phyloP scores from a whole-genome alignment of 2,797 vertebrate genomes.

The Huso huso region DNA sequence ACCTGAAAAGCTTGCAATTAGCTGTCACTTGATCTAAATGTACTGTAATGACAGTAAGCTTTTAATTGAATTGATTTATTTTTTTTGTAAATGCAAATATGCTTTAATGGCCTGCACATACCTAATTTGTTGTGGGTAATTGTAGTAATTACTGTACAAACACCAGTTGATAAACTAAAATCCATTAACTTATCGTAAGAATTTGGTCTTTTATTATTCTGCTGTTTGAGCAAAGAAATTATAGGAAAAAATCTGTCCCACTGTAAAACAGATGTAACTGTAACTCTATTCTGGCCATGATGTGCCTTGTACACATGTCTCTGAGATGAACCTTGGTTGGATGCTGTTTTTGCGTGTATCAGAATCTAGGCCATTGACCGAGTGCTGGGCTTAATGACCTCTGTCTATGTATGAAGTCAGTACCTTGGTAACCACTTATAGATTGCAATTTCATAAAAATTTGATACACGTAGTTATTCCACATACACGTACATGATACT shows the following conservation, averaged over 20 bases:
- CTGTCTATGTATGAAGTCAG: too few relatives aligned
- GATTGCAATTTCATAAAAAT: too few relatives aligned
- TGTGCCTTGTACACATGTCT: too few relatives aligned
- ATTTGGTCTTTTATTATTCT: conserved; percentile 56
- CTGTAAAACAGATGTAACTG: too few relatives aligned
- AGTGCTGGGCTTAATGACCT: too few relatives aligned
- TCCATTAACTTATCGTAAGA: conserved; percentile 71
- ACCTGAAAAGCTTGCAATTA: conserved; percentile 47
- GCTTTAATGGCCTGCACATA: conserved; percentile 59
- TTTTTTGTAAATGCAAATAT: conserved; percentile 42
- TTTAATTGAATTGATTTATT: conserved; percentile 22
- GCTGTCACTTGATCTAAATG: conserved; percentile 36
- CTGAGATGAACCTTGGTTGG: too few relatives aligned
- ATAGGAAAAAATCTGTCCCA: conserved; percentile 26
- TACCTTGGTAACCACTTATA: too few relatives aligned
- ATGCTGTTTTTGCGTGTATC: too few relatives aligned
- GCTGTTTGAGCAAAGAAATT: conserved; percentile 49
- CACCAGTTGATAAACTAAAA: conserved; percentile 50
- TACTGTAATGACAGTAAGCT: conserved; percentile 15
- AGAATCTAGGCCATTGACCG: too few relatives aligned
- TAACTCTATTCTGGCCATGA: too few relatives aligned
- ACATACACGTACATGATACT: too few relatives aligned
- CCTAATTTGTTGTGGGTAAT: conserved; percentile 65
- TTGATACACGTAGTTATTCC: too few relatives aligned
- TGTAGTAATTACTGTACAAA: conserved; percentile 66